Percentiles rank a stretch among this genome's conserved stretches.
Evolutionary conservation across 92 coral and sea anemone species (phyloP).

Genomic region (Parazoanthus swiftii): DNA sequence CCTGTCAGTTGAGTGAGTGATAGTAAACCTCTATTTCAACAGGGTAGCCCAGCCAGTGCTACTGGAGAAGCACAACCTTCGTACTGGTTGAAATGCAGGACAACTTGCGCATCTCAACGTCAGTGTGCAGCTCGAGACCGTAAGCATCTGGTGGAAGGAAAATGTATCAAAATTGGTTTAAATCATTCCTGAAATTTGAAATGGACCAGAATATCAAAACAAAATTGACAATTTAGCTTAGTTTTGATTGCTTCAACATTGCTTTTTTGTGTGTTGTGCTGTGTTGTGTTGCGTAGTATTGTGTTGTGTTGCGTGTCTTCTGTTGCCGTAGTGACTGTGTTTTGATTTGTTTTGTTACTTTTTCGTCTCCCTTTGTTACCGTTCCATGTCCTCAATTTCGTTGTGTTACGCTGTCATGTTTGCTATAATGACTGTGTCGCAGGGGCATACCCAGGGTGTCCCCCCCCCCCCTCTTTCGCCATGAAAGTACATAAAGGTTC

Average conservation of each 20-base stretch:
- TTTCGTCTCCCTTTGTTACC: no score
- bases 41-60: neutral
- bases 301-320: no score
- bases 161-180: neutral
- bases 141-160: conserved; percentile 8
- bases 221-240: neutral
- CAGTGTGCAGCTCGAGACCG: conserved; percentile 4
- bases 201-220: neutral
- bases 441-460: no score
- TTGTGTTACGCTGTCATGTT: no score
- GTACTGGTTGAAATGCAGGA: conserved; percentile 57
- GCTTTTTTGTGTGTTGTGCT: neutral
- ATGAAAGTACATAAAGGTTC: no score
- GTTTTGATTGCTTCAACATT: neutral
- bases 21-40: no score
- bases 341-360: no score
- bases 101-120: conserved; percentile 72
- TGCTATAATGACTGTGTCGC: neutral
- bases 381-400: no score
- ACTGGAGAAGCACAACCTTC: conserved; percentile 34
- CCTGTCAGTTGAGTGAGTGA: no score
- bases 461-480: no score
- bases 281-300: no score
- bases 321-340: no score
- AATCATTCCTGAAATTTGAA: neutral